A percentile compares a stretch with the other conserved stretches of the same genome.
Evolutionary conservation across 2,888 invertebrate genomes (phyloP).

Genomic region (Chromoteleia sp.): DNA sequence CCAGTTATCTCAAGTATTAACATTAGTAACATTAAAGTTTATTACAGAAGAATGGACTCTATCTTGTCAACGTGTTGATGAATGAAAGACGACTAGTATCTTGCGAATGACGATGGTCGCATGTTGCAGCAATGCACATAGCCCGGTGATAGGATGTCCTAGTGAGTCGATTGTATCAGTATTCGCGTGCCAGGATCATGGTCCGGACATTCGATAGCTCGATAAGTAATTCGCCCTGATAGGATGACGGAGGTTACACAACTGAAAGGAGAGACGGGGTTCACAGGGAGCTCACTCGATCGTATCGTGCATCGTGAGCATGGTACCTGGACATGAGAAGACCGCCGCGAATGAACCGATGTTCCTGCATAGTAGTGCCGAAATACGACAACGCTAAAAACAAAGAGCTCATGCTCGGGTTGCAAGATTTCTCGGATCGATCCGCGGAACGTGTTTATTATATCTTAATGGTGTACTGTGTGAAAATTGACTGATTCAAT

Average conservation of each 20-base stretch:
- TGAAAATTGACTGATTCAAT: no score
- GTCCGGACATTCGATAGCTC: slow-evolving; percentile 78
- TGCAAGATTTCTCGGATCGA: no score
- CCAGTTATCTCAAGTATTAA: background rate
- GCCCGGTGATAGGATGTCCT: slow-evolving; percentile 82
- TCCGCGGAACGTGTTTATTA: background rate
- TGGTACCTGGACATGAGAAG: slow-evolving; percentile 50
- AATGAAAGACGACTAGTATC: slow-evolving; percentile 54
- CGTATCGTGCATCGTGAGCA: slow-evolving; percentile 52
- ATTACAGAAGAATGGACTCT: background rate
- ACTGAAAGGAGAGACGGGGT: slow-evolving; percentile 56
- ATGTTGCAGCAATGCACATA: slow-evolving; percentile 72
- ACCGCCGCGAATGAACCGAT: slow-evolving; percentile 33
- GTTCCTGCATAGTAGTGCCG: slow-evolving; percentile 22
- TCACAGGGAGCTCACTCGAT: slow-evolving; percentile 62
- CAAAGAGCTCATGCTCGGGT: slow-evolving; percentile 7
- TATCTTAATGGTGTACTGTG: no score
- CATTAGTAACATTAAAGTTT: background rate
- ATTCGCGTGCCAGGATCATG: slow-evolving; percentile 81
- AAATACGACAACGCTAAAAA: slow-evolving; percentile 20
- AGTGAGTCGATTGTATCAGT: slow-evolving; percentile 79
- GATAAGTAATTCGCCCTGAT: slow-evolving; percentile 80
- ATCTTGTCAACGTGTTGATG: slow-evolving; percentile 41
- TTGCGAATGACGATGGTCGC: slow-evolving; percentile 36
- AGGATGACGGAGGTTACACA: slow-evolving; percentile 77